A percentile compares a stretch with the other conserved stretches of the same genome.
These are phyloP conservation scores for Podotricha telesiphe DNA, from an alignment of 2,888 invertebrate species.

Conservation along the genomic window DNA sequence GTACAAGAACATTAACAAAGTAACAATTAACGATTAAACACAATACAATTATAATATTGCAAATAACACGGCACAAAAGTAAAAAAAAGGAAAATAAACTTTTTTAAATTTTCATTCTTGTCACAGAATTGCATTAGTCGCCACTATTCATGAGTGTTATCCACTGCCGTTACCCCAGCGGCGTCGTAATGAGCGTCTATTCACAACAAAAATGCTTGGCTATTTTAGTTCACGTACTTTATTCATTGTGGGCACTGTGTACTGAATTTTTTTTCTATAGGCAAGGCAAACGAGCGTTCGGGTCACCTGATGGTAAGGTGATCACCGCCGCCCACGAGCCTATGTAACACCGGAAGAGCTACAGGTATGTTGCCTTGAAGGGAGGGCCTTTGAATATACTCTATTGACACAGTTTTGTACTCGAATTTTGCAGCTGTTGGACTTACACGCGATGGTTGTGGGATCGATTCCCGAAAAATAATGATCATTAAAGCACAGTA, in stretches of 20 bases:
- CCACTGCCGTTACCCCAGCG: slow-evolving; percentile 10
- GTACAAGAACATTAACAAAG: too few relatives aligned
- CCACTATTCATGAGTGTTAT: slow-evolving; percentile 10
- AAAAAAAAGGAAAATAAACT: background rate
- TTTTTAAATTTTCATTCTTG: slow-evolving; percentile 8
- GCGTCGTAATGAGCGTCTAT: slow-evolving; percentile 20
- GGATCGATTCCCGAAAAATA: background rate
- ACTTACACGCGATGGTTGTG: background rate
- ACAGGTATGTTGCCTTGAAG: too few relatives aligned
- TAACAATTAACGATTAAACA: too few relatives aligned
- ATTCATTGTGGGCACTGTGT: background rate
- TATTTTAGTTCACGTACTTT: slow-evolving; percentile 3
- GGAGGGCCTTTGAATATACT: too few relatives aligned
- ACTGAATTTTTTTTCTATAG: too few relatives aligned
- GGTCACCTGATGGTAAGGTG: too few relatives aligned
- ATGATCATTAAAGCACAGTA: too few relatives aligned
- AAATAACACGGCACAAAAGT: too few relatives aligned
- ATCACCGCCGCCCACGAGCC: too few relatives aligned
- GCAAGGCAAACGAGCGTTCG: too few relatives aligned
- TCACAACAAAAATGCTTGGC: slow-evolving; percentile 14
- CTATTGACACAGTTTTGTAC: background rate
- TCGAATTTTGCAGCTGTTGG: background rate
- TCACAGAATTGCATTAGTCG: slow-evolving; percentile 4
- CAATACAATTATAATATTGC: too few relatives aligned
- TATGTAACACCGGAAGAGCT: too few relatives aligned